Base-by-base conservation (phyloP, 1,140 invertebrate species). In the Epicauta chinensis region DNA sequence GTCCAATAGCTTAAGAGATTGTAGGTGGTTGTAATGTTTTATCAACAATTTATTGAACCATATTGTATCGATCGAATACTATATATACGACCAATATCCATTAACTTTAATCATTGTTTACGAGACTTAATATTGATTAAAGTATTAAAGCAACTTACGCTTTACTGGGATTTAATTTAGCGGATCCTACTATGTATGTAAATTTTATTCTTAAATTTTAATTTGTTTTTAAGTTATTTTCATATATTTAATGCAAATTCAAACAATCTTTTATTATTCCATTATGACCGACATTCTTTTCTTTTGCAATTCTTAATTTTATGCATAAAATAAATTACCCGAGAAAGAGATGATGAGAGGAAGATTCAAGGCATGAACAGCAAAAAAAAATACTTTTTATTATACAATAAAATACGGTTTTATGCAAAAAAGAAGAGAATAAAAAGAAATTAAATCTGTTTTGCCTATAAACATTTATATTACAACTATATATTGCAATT, bases 151-250 rank as follows among this genome's bases (percentile, higher is more conserved):
- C 52, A 55, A 51, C 53, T 55, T 48, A 59, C 48, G 47, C 53
- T 53, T 57, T 57, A 50, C 45, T 40, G 36, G 50, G 50, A 56
- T 53, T 56, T 55, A 58, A 53, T 58, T 55, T 52, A 48, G 48
- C 42, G 49, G 45, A 55, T 51, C 38, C 53, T 47, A 53, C 49
- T 59, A 56, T 59, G 53, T 56, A 59, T 59, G 53, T 59, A 53
- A 59, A 59, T 59, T 56, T 59, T 59, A 59, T 59, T 59, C 57
- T 56, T 59, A 59, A 59, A 59, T 51, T 56, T 56, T 56, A 59
- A 59, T 59, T 56, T 59, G 43, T 50, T 59, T 56, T 51, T 56
- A n/a, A 52, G 49, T 56, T 56, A 52, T 56, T 56, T 44, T 56
- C 50, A 43, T 43, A 56, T 56, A 52, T 53, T 53, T 56, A 48